A percentile compares a stretch with the other conserved stretches of the same genome.
These are phyloP conservation scores for Turritopsis rubra DNA, from an alignment of 30 jellyfish, hydroid and myxozoan genomes.

Conservation along the genomic window DNA sequence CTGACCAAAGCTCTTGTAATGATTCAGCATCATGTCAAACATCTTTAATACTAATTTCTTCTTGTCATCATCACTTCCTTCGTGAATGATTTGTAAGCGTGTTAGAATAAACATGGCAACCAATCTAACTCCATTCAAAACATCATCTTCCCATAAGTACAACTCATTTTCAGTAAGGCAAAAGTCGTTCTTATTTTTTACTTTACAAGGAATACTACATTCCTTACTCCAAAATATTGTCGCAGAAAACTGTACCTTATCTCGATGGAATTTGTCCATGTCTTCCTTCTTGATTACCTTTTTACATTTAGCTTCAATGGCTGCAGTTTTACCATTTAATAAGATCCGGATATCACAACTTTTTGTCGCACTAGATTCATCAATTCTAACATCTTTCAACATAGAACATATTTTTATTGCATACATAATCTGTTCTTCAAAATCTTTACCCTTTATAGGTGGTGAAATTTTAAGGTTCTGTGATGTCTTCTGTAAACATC, in stretches of 20 bases:
- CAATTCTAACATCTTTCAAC: neutral
- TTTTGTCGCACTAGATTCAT: neutral
- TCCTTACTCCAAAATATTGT: neutral
- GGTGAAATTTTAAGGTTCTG: neutral
- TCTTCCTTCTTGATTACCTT: neutral
- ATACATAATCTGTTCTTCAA: neutral
- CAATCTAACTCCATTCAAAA: neutral
- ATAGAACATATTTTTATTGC: neutral
- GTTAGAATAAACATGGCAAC: neutral
- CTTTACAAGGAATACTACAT: neutral
- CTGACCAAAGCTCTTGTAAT: neutral
- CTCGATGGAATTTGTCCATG: neutral
- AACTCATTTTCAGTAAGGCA: too few species aligned
- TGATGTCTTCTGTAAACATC: neutral
- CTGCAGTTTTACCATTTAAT: neutral
- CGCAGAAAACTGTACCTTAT: neutral
- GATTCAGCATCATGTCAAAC: neutral
- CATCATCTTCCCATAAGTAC: too few species aligned
- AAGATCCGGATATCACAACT: neutral
- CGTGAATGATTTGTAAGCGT: neutral
- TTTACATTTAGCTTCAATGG: neutral
- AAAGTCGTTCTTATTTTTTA: neutral
- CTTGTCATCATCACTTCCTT: neutral
- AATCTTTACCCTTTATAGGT: neutral
- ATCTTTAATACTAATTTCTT: neutral